These are phyloP conservation scores for Bombus sibiricus DNA, from an alignment of 1,140 invertebrate genomes.

Conservation along the genomic window DNA sequence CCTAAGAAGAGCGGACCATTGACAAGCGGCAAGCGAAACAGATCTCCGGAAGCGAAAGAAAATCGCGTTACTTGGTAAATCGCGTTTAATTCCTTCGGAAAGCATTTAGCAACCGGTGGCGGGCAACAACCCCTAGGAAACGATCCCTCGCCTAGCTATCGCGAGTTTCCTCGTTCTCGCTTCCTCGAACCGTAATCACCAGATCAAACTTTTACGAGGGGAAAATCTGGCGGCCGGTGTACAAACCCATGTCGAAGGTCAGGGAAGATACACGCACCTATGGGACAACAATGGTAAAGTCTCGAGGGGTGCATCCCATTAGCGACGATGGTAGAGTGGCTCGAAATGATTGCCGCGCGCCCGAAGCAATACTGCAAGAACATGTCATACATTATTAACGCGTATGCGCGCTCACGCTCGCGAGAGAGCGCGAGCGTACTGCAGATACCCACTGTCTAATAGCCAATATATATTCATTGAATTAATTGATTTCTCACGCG, in stretches of 20 bases:
- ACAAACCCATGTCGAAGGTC: slow-evolving; percentile 58
- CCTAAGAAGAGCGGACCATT: background rate
- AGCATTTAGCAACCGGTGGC: too few species aligned
- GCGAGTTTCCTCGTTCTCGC: slow-evolving; percentile 53
- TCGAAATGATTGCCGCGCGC: slow-evolving; percentile 61
- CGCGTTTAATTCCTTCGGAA: slow-evolving; percentile 33
- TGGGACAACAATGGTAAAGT: slow-evolving; percentile 62
- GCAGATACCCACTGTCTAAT: slow-evolving; percentile 68
- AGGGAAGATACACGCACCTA: slow-evolving; percentile 53
- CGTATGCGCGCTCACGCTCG: slow-evolving; percentile 25
- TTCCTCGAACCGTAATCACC: slow-evolving; percentile 47
- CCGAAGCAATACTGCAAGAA: slow-evolving; percentile 67
- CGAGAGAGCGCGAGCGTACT: background rate
- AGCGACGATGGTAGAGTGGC: slow-evolving; percentile 34
- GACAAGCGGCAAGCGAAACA: background rate
- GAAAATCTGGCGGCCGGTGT: slow-evolving; percentile 49
- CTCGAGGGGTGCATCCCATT: slow-evolving; percentile 66
- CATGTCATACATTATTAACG: slow-evolving; percentile 73
- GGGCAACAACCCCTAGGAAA: background rate
- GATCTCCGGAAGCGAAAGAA: background rate
- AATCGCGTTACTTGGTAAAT: slow-evolving; percentile 38
- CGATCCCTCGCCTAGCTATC: background rate
- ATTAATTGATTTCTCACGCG: slow-evolving; percentile 70
- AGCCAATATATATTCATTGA: slow-evolving; percentile 72
- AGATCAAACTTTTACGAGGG: slow-evolving; percentile 57